Evolutionary conservation across 2,888 invertebrate species (phyloP).

Genomic region (Eristalis arbustorum): DNA sequence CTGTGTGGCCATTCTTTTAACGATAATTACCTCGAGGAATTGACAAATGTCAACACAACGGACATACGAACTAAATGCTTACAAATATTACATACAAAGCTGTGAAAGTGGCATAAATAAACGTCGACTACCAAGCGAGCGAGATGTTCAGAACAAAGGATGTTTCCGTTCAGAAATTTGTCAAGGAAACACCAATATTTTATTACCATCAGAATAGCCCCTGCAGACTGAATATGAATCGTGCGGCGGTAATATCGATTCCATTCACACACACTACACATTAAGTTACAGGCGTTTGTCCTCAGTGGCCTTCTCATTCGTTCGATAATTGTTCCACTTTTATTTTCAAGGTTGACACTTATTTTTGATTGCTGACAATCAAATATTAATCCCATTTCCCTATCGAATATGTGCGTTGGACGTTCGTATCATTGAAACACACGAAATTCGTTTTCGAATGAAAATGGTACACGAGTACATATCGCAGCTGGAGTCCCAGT

Average conservation of each 20-base stretch:
- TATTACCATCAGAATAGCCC: neutral
- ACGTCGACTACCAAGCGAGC: too few species aligned
- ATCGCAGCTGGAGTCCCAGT: neutral
- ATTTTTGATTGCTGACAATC: neutral
- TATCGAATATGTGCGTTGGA: neutral
- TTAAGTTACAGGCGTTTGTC: neutral
- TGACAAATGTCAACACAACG: too few species aligned
- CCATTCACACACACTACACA: neutral
- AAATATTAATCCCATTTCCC: neutral
- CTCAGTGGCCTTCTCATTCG: neutral
- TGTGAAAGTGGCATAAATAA: too few species aligned
- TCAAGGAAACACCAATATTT: neutral
- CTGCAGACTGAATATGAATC: neutral
- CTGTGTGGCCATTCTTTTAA: too few species aligned
- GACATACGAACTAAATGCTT: too few species aligned
- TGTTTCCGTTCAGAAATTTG: neutral
- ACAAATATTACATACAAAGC: too few species aligned
- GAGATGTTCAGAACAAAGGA: neutral
- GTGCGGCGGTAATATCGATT: neutral
- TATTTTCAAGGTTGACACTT: neutral
- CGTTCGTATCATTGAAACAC: neutral
- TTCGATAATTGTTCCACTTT: neutral
- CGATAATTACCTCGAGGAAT: too few species aligned
- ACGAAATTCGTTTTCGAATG: neutral
- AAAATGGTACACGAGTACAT: neutral